Evolutionary conservation across 2,888 invertebrate species (phyloP), one percentile per base, ranked within the genome.

Genomic region (Hyppa rectilinea): DNA sequence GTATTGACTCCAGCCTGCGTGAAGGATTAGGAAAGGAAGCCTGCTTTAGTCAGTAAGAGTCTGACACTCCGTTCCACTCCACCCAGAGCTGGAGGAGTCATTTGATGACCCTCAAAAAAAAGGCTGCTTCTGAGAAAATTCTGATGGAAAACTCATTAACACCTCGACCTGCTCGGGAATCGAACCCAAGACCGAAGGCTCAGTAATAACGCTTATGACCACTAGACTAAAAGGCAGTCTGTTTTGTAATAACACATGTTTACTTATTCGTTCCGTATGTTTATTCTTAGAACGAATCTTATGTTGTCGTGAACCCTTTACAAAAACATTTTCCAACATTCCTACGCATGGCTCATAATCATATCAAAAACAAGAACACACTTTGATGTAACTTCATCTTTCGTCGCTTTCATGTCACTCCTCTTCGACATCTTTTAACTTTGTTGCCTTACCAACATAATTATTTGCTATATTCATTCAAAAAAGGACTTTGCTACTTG

Each of bases 321-420:
- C 69, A 77, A 75, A 81, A 83, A 81, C 78, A 81, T 77, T 77
- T 64, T 72, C 56, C 40, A 72, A 72, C 77, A 66, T 79, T 73
- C 80, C 80, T 71, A 82, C 77, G 72, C 81, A 84, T 87, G 86
- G 87, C 83, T 89, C 87, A 89, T 87, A 86, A 86, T 84, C 81
- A 65, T 76, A 82, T 81, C 85, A 78, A 84, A 80, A 81, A 81
- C 77, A 81, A 75, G 71, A 59, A 66, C 78, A 76, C 74, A 78
- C 91, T 91, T 91, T 92, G 91, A 91, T 89, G 88, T 89, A 79
- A 85, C 80, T 81, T 79, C 82, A 81, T 83, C 81, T 87, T 85
- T 87, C 83, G 71, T 78, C 81, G 82, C 85, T 85, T 87, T 88
- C 84, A 87, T 87, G 87, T 84, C 84, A 87, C 83, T 84, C 85